A percentile compares a stretch with the other conserved stretches of the same genome.
These are phyloP conservation scores for Hipparchia sbordonii DNA, from an alignment of 2,888 invertebrate genomes.

Conservation along the genomic window DNA sequence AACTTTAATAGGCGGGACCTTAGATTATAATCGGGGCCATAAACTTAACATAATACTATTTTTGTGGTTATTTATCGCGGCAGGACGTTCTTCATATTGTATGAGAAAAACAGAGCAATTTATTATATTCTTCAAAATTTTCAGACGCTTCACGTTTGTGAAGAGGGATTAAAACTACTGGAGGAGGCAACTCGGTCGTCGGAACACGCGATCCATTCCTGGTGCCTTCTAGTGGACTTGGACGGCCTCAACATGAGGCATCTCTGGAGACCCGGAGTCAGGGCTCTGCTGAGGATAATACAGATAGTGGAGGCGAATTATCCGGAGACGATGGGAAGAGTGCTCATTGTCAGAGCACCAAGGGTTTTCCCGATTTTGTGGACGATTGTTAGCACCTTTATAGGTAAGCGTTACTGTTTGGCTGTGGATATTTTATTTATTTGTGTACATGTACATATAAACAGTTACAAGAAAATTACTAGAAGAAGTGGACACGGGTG, in stretches of 20 bases:
- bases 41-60: not conserved
- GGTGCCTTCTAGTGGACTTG: conserved; percentile 95
- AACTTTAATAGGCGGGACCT: not conserved
- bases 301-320: conserved; percentile 95
- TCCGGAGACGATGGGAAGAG: conserved; percentile 96
- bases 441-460: no score
- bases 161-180: conserved; percentile 93
- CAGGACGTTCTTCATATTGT: not conserved
- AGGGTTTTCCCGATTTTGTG: conserved; percentile 97
- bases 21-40: conserved; percentile 3
- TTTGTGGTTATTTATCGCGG: not conserved
- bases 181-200: conserved; percentile 92
- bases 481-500: no score
- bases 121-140: not conserved
- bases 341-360: conserved; percentile 95
- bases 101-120: not conserved
- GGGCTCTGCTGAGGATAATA: conserved; percentile 84
- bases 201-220: conserved; percentile 93
- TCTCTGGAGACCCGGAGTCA: conserved; percentile 96
- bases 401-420: conserved; percentile 79
- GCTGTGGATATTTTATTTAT: no score
- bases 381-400: conserved; percentile 97
- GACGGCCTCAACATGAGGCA: conserved; percentile 98
- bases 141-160: conserved; percentile 93
- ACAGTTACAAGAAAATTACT: no score